These are phyloP conservation scores for Bradypus variegatus DNA, from an alignment of 2,797 vertebrate species.

Conservation along the genomic window DNA sequence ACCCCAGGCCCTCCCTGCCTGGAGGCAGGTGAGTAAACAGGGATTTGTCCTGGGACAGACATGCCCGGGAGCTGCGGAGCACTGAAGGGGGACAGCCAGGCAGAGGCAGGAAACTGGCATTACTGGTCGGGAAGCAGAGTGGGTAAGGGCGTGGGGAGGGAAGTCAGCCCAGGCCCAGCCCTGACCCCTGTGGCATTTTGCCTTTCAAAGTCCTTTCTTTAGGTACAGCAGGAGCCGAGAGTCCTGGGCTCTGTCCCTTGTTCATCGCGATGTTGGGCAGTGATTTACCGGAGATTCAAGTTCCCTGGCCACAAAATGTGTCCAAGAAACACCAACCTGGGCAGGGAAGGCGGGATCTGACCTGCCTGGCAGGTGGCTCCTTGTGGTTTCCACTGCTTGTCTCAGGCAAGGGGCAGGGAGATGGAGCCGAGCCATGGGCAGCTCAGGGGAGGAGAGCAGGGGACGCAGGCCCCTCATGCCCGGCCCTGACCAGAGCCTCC, in stretches of 20 bases:
- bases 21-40: not conserved
- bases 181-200: accelerated
- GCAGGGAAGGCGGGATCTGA: too few species aligned
- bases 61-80: too few species aligned
- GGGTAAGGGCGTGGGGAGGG: not conserved
- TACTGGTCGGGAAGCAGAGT: not conserved
- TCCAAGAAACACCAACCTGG: accelerated
- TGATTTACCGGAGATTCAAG: not conserved
- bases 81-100: not conserved
- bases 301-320: not conserved
- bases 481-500: not conserved
- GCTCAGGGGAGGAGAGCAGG: not conserved
- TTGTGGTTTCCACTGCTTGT: too few species aligned
- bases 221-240: accelerated
- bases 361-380: too few species aligned
- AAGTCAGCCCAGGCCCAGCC: not conserved
- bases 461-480: not conserved
- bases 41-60: not conserved
- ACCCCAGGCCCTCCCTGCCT: not conserved
- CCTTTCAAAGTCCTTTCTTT: not conserved
- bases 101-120: accelerated
- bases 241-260: not conserved
- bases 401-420: not conserved
- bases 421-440: accelerated
- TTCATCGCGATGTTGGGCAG: not conserved